A percentile compares a stretch with the other conserved stretches of the same genome.
These are phyloP conservation scores for Sebastes diaconus DNA, from an alignment of 2,797 vertebrate genomes.

Conservation along the genomic window DNA sequence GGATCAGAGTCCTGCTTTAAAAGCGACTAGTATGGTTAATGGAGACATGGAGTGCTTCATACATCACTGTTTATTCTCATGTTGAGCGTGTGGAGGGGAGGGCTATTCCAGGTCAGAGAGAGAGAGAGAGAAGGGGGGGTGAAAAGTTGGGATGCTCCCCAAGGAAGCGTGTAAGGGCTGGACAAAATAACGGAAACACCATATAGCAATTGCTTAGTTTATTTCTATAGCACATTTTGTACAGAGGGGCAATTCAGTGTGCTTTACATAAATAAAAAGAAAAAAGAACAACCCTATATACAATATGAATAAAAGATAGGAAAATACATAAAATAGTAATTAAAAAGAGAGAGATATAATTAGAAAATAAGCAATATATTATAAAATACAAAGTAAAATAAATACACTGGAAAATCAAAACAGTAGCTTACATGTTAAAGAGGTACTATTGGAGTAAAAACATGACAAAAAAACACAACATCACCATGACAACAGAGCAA, in stretches of 20 bases:
- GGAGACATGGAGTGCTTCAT: slow-evolving; percentile 48
- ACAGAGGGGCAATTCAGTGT: too few species aligned
- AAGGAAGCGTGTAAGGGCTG: background rate
- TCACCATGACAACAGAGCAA: background rate
- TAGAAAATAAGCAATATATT: too few species aligned
- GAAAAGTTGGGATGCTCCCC: background rate
- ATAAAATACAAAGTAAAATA: too few species aligned
- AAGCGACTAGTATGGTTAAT: slow-evolving; percentile 50
- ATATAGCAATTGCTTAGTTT: too few species aligned
- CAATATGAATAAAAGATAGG: too few species aligned
- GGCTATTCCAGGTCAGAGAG: slow-evolving; percentile 39
- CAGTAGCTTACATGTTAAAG: background rate
- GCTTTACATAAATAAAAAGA: too few species aligned
- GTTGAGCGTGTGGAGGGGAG: background rate
- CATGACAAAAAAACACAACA: background rate
- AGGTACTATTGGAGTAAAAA: background rate
- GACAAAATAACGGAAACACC: background rate
- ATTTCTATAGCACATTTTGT: too few species aligned
- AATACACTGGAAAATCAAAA: too few species aligned
- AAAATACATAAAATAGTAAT: too few species aligned
- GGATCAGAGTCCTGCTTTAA: slow-evolving; percentile 61
- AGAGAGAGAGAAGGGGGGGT: background rate
- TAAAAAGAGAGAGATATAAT: too few species aligned
- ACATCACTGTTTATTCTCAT: slow-evolving; percentile 62
- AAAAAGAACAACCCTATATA: too few species aligned